Base-by-base conservation (phyloP, 1,140 invertebrate species). In the Zaprionus africanus region DNA sequence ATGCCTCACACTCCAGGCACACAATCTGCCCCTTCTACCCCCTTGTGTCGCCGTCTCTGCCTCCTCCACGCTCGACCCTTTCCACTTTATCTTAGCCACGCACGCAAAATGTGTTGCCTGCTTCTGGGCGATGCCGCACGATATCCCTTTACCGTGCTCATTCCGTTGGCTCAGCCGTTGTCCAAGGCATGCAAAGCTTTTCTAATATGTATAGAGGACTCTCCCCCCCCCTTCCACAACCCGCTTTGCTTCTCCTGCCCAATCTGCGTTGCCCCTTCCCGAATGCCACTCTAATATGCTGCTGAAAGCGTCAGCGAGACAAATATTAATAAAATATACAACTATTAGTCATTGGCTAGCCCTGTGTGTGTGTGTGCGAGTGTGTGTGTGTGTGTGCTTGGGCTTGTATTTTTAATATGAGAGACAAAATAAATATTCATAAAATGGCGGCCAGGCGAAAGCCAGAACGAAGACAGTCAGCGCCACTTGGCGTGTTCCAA, bases 271-370 rank as follows among this genome's bases (percentile, higher is more conserved):
- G 49, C 38, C 51, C 31, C 34, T 53, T 28, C 36, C 31, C 22
- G 31, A 56, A 56, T 31, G 11, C 57, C 38, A 58, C 53, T 72
- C 34, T 71, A 64, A 76, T 76, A 76, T 70, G 67, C 59, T 76
- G 68, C 59, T 68, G 28, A 69, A 69, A 64, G 66, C 72, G 65
- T n/a, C 67, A 82, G 80, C 70, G 67, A 79, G 81, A 90, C 75
- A 85, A 90, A 90, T 90, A 90, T 90, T 90, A 90, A 90, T 90
- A 90, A 90, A 90, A 90, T 90, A 90, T 90, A 84, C 85, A 90
- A 90, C 85, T 90, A 90, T 90, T 90, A 90, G 85, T 90, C 85
- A 90, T 88, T 90, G 79, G 78, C 71, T 70, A 63, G 72, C 53
- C 58, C 17, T 71, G 36, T 71, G 63, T 59, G 28, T 73, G 19